These are phyloP conservation scores for Ichneumoninae sp. DNA, from an alignment of 2,888 invertebrate genomes.

Conservation along the genomic window DNA sequence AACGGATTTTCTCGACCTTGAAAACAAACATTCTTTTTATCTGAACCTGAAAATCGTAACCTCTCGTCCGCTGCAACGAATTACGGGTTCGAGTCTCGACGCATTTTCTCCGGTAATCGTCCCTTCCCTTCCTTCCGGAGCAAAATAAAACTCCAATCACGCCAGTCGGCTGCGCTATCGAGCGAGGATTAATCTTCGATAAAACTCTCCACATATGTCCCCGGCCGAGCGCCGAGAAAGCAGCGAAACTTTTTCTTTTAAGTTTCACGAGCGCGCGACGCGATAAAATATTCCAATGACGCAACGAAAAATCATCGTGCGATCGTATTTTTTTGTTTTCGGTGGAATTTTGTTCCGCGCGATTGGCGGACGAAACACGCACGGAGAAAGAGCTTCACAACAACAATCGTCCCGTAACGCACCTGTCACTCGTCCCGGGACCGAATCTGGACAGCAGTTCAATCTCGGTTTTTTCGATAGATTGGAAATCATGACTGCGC, in stretches of 20 bases:
- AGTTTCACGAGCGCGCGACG: background rate
- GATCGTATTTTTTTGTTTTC: background rate
- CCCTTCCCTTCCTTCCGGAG: background rate
- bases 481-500: slow-evolving; percentile 42
- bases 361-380: background rate
- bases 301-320: slow-evolving; percentile 1
- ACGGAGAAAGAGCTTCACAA: background rate
- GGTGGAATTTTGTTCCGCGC: background rate
- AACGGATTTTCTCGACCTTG: slow-evolving; percentile 87
- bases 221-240: background rate
- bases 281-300: slow-evolving; percentile 2
- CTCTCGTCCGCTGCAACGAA: background rate
- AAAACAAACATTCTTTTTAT: slow-evolving; percentile 69
- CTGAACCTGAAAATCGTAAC: background rate
- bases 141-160: background rate
- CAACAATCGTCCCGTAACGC: slow-evolving; percentile 35
- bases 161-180: background rate
- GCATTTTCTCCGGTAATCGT: background rate
- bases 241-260: slow-evolving; percentile 28
- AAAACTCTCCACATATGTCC: slow-evolving; percentile 42
- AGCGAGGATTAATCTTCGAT: background rate
- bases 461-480: slow-evolving; percentile 59
- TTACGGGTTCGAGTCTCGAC: background rate
- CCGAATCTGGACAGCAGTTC: background rate
- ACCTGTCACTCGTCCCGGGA: slow-evolving; percentile 51